Conservation (phyloP, 30 jellyfish, hydroid and myxozoan species). For the Hydractinia symbiolongicarpus region DNA sequence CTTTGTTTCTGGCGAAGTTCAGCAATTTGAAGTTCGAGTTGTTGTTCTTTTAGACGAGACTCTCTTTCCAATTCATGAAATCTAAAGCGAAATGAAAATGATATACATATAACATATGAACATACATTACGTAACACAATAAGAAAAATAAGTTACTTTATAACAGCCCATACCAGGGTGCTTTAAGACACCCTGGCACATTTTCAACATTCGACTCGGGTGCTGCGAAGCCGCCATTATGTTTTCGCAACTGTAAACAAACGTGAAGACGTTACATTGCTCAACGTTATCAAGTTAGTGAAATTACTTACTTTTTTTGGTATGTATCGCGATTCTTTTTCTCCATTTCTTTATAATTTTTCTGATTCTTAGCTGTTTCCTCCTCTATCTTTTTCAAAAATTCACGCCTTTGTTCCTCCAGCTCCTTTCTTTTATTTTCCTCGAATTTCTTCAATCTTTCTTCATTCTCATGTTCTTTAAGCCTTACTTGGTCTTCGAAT, state of each 20-base stretch:
- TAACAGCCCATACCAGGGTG: not conserved
- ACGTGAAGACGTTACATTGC: too few species aligned
- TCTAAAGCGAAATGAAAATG: not conserved
- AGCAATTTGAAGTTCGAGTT: constrained; percentile 2
- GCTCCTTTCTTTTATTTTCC: constrained; percentile 8
- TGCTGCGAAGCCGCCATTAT: too few species aligned
- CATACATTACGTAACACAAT: not conserved
- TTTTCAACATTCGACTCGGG: too few species aligned
- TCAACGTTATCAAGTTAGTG: too few species aligned
- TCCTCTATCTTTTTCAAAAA: not conserved
- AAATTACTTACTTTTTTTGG: too few species aligned
- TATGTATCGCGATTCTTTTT: too few species aligned
- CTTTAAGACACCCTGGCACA: not conserved
- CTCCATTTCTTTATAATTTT: not conserved
- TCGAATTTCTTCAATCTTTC: constrained; percentile 9
- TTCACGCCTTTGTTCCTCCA: not conserved
- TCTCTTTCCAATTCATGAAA: constrained; percentile 18
- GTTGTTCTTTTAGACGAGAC: not conserved
- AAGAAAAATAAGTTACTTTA: not conserved
- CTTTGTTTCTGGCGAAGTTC: constrained; percentile 13
- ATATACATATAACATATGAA: not conserved
- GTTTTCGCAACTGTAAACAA: too few species aligned
- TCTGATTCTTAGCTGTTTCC: not conserved
- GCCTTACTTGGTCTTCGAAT: constrained; percentile 11
- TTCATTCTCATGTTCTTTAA: not conserved